Base-by-base conservation (phyloP, 2,113 vertebrate species). In the Sciurus niger region DNA sequence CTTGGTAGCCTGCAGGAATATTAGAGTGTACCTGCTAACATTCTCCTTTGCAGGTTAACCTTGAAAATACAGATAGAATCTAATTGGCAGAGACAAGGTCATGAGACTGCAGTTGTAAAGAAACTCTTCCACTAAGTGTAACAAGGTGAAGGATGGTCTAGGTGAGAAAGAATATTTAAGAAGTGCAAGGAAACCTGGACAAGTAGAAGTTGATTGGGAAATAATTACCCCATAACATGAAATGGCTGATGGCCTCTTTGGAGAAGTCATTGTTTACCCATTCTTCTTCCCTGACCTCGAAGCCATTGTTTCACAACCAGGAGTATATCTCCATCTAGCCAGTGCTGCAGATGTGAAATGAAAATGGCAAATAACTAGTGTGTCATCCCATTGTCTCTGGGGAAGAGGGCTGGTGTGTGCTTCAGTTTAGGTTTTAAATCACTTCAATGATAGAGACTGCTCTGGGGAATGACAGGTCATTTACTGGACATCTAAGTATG, bases 51-150 rank as follows among this genome's bases (percentile, higher is more conserved):
- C 10, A 73, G 53, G 32, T 84, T 85, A 82, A 84, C 82, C 68
- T 77, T 25, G 25, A 70, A 95, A 58, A 70, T 28, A 79, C 0
- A 16, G 68, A 40, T 18, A 70, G 84, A 93, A 89, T 94, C n/a
- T 96, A 95, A 97, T 72, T 70, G 89, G 82, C 73, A 77, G 94
- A 92, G 43, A 89, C n/a, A 93, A 95, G 77, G 84, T 92, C 89
- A 65, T 79, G 68, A 89, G 76, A 84, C 37, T 24, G 40, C 0
- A 37, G 70, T 48, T 25, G 53, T 74, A 83, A 89, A 82, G 43
- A 87, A 95, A 74, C 18, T 70, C 76, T 95, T 63, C 43, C 48
- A 67, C 65, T 46, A 11, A 83, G 40, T 68, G 53, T 80, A 80
- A 86, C 43, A 90, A 85, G 90, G 92, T 72, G 34, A 93, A 95